phyloP scores from a whole-genome alignment of 2,888 invertebrate species.

The Andrena minutula region DNA sequence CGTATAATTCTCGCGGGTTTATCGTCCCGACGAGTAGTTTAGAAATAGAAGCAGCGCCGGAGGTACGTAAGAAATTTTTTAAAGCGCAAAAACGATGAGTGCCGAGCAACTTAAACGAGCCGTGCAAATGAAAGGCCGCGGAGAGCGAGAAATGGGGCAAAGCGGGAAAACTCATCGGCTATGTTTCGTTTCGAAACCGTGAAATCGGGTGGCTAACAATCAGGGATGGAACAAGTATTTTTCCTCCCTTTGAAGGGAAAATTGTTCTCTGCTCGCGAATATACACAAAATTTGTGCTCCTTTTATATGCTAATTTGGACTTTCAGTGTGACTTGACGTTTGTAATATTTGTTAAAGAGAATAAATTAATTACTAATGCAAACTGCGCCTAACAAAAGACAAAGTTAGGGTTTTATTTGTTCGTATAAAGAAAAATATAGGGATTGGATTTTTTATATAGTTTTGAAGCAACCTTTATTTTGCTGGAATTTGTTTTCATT shows the following conservation, averaged over 20 bases:
- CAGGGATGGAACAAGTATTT: slow-evolving; percentile 9
- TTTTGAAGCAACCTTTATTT: too few species aligned
- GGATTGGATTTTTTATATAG: too few species aligned
- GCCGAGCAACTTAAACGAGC: slow-evolving; percentile 32
- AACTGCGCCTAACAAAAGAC: too few species aligned
- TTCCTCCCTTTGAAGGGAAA: slow-evolving; percentile 1
- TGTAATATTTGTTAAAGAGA: too few species aligned
- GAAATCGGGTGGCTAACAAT: slow-evolving; percentile 15
- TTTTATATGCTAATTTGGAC: too few species aligned
- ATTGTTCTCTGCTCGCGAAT: neutral
- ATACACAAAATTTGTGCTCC: too few species aligned
- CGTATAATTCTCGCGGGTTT: slow-evolving; percentile 3
- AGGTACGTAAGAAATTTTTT: slow-evolving; percentile 28
- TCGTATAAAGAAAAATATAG: too few species aligned
- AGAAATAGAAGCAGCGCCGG: slow-evolving; percentile 22
- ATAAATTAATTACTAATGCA: too few species aligned
- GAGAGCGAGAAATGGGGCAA: slow-evolving; percentile 49
- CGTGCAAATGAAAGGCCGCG: slow-evolving; percentile 37
- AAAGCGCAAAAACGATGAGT: slow-evolving; percentile 14
- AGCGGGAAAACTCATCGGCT: slow-evolving; percentile 34
- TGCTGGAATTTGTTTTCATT: too few species aligned
- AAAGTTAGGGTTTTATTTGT: too few species aligned
- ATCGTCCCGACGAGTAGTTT: slow-evolving; percentile 5
- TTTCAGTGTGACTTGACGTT: too few species aligned
- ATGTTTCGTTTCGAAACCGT: slow-evolving; percentile 28